Evolutionary conservation across 1,140 invertebrate genomes (phyloP).

Genomic region (Camponotus floridanus): DNA sequence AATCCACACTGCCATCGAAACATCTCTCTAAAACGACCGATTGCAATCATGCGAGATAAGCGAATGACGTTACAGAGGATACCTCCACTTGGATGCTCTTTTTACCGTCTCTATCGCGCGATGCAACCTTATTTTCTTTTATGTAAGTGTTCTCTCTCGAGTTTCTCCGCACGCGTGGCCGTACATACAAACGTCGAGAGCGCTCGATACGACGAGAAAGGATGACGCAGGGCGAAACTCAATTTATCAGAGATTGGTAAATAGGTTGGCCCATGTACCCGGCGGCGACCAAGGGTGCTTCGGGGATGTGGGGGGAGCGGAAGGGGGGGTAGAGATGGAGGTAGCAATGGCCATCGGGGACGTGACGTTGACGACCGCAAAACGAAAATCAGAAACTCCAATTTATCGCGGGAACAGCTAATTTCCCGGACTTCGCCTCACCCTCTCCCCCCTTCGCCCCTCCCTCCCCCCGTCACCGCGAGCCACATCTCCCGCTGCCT

Average conservation of each 20-base stretch:
- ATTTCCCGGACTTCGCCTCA: constrained; percentile 70
- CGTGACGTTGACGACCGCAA: constrained; percentile 78
- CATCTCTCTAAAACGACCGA: neutral
- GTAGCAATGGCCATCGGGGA: constrained; percentile 68
- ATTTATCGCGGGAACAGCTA: constrained; percentile 78
- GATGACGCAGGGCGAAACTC: constrained; percentile 67
- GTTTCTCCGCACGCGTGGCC: neutral
- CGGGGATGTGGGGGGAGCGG: neutral
- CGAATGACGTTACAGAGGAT: neutral
- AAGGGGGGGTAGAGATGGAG: neutral
- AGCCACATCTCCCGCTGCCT: neutral
- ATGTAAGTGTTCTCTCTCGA: neutral
- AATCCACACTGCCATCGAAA: neutral
- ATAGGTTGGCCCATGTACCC: constrained; percentile 68
- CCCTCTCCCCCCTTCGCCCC: neutral
- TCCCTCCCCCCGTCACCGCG: neutral
- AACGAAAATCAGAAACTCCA: constrained; percentile 78
- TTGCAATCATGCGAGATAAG: constrained; percentile 25
- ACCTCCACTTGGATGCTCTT: neutral
- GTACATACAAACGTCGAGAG: constrained; percentile 25
- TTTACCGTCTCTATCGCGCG: neutral
- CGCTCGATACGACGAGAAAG: constrained; percentile 47
- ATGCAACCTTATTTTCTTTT: constrained; percentile 43
- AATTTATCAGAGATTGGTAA: constrained; percentile 79
- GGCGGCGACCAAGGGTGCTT: constrained; percentile 37